These are phyloP conservation scores for Rhizomys pruinosus DNA, from an alignment of 2,113 vertebrate genomes.

Conservation along the genomic window DNA sequence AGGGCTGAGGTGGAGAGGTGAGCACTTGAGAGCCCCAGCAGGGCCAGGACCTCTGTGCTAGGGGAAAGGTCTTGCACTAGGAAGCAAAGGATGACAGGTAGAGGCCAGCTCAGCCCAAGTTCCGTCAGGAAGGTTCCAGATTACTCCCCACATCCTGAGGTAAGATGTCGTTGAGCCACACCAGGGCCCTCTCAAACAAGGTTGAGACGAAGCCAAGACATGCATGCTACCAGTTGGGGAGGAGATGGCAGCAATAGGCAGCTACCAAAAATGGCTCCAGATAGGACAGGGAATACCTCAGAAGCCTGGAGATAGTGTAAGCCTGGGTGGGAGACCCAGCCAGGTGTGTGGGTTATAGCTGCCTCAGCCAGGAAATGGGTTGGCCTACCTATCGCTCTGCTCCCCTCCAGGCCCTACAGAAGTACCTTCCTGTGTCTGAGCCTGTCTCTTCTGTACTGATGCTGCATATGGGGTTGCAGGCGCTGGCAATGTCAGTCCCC, in stretches of 20 bases:
- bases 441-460: neutral
- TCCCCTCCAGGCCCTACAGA: neutral
- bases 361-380: neutral
- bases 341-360: neutral
- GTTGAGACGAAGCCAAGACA: neutral
- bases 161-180: neutral
- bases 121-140: neutral
- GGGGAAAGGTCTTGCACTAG: neutral
- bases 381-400: neutral
- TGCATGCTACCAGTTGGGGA: neutral
- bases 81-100: neutral
- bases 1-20: constrained; percentile 94
- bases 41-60: no score
- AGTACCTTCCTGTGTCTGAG: constrained; percentile 5
- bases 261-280: neutral
- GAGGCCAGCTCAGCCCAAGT: neutral
- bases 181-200: neutral
- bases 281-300: neutral
- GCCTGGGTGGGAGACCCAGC: no score
- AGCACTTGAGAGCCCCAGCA: constrained; percentile 48
- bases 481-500: no score
- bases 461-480: neutral
- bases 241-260: neutral
- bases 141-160: neutral
- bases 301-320: neutral